Conservation (phyloP, 37 sponge, comb jelly and placozoan species). For the Aphrocallistes beatrix region DNA sequence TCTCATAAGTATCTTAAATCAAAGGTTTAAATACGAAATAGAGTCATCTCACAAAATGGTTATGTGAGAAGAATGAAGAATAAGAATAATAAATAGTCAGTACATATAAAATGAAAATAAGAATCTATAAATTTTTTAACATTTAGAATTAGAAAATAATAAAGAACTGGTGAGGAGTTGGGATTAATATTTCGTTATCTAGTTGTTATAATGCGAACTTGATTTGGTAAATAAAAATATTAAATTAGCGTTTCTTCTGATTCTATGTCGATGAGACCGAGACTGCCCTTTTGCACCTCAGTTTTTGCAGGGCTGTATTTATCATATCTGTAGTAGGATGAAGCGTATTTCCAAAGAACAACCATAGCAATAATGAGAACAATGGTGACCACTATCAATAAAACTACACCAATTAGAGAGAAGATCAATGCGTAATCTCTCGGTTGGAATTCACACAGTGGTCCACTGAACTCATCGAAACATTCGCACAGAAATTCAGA, state of each 20-base stretch:
- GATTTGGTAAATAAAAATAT: background rate
- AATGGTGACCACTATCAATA: background rate
- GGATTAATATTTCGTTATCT: background rate
- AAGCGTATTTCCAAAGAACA: background rate
- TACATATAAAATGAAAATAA: background rate
- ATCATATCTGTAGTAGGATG: background rate
- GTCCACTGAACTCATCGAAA: background rate
- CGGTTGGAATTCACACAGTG: background rate
- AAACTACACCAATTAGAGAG: background rate
- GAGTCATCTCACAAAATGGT: no score
- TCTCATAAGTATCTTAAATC: no score
- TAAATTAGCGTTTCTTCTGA: constrained; percentile 5
- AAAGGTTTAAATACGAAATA: no score
- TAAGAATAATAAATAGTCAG: no score
- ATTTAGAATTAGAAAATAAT: background rate
- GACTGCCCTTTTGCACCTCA: background rate
- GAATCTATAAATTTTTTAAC: no score
- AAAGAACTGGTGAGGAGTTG: background rate
- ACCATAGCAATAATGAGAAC: background rate
- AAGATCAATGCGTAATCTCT: background rate
- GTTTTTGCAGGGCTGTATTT: background rate
- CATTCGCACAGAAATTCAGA: background rate
- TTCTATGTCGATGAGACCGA: background rate
- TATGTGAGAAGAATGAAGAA: no score
- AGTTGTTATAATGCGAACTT: background rate